Conservation (phyloP, 2,113 vertebrate species). For the Aldabrachelys gigantea region DNA sequence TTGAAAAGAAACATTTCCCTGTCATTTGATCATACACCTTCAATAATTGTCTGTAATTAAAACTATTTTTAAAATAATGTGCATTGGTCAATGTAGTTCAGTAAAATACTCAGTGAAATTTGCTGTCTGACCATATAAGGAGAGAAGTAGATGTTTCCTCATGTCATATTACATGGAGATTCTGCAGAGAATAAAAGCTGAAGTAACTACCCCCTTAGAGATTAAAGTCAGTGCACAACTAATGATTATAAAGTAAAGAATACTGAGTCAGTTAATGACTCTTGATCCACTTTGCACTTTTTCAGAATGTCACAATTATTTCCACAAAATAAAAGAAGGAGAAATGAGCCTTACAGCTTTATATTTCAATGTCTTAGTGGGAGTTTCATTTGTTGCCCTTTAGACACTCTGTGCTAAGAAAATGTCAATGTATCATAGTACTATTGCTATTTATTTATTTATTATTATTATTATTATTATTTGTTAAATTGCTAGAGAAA, state of each 20-base stretch:
- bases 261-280: neutral
- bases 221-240: neutral
- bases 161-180: neutral
- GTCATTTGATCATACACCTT: neutral
- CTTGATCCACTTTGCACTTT: conserved; percentile 17
- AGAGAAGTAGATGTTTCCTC: neutral
- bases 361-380: neutral
- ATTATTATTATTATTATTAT: too few species aligned
- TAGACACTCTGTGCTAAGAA: conserved; percentile 32
- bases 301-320: neutral
- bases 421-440: conserved; percentile 43
- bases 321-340: neutral
- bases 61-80: neutral
- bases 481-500: too few species aligned
- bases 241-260: neutral
- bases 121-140: neutral
- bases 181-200: neutral
- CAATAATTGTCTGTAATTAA: neutral
- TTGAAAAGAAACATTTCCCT: neutral
- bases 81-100: neutral
- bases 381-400: conserved; percentile 18
- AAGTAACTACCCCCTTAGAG: neutral
- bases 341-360: neutral
- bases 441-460: conserved; percentile 40
- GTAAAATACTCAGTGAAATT: neutral